Evolutionary conservation across 2,797 vertebrate species (phyloP).

Genomic region (Dendrocincla fuliginosa): DNA sequence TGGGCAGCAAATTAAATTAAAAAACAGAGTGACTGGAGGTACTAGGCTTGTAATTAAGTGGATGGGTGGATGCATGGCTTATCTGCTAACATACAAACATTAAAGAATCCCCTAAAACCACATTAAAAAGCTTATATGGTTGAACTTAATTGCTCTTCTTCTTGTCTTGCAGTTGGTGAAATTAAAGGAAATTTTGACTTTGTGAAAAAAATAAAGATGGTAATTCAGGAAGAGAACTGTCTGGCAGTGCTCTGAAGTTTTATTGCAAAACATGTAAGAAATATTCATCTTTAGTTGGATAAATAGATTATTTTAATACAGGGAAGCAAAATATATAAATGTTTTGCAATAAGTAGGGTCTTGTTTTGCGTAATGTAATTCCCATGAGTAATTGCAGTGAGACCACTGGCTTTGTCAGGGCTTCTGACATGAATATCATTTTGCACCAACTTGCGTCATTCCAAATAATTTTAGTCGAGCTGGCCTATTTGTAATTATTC

Average conservation of each 20-base stretch:
- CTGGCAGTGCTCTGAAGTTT: not conserved
- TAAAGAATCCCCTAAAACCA: conserved; percentile 55
- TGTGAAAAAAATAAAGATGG: not conserved
- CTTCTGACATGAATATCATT: conserved; percentile 3
- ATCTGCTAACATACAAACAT: conserved; percentile 34
- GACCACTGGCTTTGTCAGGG: conserved; percentile 40
- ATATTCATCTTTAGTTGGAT: not conserved
- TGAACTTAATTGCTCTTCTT: conserved; percentile 45
- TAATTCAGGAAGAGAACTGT: not conserved
- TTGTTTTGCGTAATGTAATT: not conserved
- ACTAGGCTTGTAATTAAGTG: conserved; percentile 52
- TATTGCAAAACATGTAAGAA: not conserved
- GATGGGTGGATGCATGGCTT: conserved; percentile 53
- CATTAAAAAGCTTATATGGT: not conserved
- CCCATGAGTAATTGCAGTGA: conserved; percentile 15
- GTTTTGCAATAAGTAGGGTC: conserved; percentile 28
- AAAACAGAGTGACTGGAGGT: conserved; percentile 31
- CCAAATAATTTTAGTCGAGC: not conserved
- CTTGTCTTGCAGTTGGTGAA: conserved; percentile 33
- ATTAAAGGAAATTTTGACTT: conserved; percentile 49
- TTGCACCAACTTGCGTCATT: conserved; percentile 34
- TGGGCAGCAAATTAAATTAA: conserved; percentile 42
- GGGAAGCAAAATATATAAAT: not conserved
- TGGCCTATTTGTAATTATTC: conserved; percentile 3
- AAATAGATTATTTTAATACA: conserved; percentile 11